phyloP scores from a whole-genome alignment of 2,888 invertebrate species.

The Drosophila lutescens region DNA sequence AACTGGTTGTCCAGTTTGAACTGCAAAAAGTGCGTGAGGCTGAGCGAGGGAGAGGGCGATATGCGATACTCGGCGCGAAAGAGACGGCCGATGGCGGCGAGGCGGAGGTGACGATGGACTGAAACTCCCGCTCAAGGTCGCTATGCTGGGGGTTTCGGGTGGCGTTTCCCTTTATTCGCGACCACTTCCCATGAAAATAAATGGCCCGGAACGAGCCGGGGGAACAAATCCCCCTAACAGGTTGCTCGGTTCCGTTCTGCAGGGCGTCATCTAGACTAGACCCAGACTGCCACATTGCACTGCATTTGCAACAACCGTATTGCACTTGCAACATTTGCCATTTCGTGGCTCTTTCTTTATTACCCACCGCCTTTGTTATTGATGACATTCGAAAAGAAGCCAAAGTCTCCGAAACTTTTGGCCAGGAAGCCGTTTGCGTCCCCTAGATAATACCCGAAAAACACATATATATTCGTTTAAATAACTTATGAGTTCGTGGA shows the following conservation, averaged over 20 bases:
- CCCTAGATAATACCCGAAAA: slow-evolving; percentile 37
- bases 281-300: slow-evolving; percentile 46
- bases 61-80: slow-evolving; percentile 19
- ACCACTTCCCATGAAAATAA: slow-evolving; percentile 72
- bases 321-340: slow-evolving; percentile 55
- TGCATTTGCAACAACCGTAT: slow-evolving; percentile 16
- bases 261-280: slow-evolving; percentile 80
- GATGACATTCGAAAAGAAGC: slow-evolving; percentile 62
- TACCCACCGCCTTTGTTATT: slow-evolving; percentile 60
- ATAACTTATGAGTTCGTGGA: slow-evolving; percentile 46
- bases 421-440: slow-evolving; percentile 42
- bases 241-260: slow-evolving; percentile 44
- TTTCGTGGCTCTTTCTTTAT: slow-evolving; percentile 38
- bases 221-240: slow-evolving; percentile 50
- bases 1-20: slow-evolving; percentile 53
- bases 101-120: slow-evolving; percentile 25
- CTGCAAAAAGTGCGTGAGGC: slow-evolving; percentile 70
- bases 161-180: slow-evolving; percentile 47
- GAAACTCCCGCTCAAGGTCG: slow-evolving; percentile 45
- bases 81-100: slow-evolving; percentile 27
- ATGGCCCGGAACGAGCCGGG: slow-evolving; percentile 67
- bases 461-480: slow-evolving; percentile 9
- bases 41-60: slow-evolving; percentile 22
- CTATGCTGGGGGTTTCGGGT: slow-evolving; percentile 25
- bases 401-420: slow-evolving; percentile 43